Base-by-base conservation (phyloP, 1,140 invertebrate genomes). In the Caerostris extrusa region DNA sequence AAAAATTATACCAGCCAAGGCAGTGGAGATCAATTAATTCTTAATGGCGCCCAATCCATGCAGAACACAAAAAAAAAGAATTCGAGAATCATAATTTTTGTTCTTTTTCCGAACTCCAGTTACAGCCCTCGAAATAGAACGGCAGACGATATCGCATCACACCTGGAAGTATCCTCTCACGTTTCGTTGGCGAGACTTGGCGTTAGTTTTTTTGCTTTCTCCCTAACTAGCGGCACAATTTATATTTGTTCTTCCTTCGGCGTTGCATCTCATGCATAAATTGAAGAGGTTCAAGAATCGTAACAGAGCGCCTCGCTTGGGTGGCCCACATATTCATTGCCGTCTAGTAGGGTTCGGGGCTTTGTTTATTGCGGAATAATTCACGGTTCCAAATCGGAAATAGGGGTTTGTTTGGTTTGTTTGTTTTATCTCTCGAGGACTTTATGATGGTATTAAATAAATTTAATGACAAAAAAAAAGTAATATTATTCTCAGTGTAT, bases 211-310 rank as follows among this genome's bases (percentile, higher is more conserved):
- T 82, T 7, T 55, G 3, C 53, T 67, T 5, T 67, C 6, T 5
- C 53, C 12, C 50, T 5, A 77, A 77, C 71, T 77, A 77, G 71
- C 71, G 71, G 71, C 34, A 17, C 17, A 83, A 83, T 83, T 83
- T 83, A 83, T 83, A 83, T 58, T 83, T 58, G 82, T 83, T 83
- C 82, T 53, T 77, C 50, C 53, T n/a, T 58, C 57, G 53, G 56
- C 82, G 17, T 83, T 57, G 82, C 82, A 83, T 83, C 82, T 83
- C 82, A 83, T 83, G 82, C 53, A 83, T 83, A 83, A 83, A 83
- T 83, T 83, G 7, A 64, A 53, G 71, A 50, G 34, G 12, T 77
- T 77, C 71, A 77, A 56, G n/a, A 83, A 57, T 57, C 82, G 82
- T 56, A 83, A 83, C 82, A 83, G 57, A 83, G 82, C 53, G 7